phyloP scores from a whole-genome alignment of 2,797 vertebrate species.

The Cossypha dichroa region DNA sequence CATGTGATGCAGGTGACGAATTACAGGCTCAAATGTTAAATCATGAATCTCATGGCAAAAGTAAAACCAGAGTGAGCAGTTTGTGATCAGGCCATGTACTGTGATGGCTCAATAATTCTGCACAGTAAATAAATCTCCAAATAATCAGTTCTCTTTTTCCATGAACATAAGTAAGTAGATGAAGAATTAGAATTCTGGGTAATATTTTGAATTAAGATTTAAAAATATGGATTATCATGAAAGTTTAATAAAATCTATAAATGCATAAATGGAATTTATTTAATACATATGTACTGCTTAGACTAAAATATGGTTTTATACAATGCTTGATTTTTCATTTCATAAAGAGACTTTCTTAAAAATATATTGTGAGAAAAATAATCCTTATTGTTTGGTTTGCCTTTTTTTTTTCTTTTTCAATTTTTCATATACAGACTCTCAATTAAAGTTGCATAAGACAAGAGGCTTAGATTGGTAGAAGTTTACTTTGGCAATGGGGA shows the following conservation, averaged over 20 bases:
- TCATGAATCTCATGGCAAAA: neutral
- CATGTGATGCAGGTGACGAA: neutral
- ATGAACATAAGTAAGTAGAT: neutral
- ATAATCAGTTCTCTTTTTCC: neutral
- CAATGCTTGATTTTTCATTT: neutral
- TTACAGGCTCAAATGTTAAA: neutral
- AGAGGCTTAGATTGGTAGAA: neutral
- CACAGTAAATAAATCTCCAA: neutral
- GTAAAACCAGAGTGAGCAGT: neutral
- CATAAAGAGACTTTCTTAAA: neutral
- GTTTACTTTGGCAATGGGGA: neutral
- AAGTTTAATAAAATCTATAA: neutral
- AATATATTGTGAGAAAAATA: neutral
- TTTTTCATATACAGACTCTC: neutral
- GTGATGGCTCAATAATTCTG: neutral
- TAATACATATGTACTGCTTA: neutral
- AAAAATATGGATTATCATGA: neutral
- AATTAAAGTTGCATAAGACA: neutral
- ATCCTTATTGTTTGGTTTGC: fast-evolving
- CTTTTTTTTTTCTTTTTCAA: neutral
- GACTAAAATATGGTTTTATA: neutral
- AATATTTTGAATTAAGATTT: neutral
- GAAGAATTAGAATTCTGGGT: neutral
- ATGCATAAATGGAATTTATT: neutral
- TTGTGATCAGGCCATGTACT: neutral